These are phyloP conservation scores for Gryllus bimaculatus DNA, from an alignment of 1,140 invertebrate genomes.

Conservation along the genomic window DNA sequence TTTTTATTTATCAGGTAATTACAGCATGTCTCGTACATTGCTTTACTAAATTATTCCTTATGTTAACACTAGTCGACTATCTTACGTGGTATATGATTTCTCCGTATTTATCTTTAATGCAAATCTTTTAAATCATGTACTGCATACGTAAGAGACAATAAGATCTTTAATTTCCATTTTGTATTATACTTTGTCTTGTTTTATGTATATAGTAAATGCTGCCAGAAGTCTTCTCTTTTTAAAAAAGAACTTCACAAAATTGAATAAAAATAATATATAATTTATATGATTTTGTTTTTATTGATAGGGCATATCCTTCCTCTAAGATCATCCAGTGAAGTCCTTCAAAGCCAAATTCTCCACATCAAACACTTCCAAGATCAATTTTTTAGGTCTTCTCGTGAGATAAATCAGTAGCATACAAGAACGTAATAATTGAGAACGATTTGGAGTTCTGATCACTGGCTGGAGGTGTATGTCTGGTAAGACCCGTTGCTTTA, in stretches of 20 bases:
- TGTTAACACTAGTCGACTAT: background rate
- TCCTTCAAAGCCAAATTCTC: too few species aligned
- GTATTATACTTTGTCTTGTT: conserved; percentile 5
- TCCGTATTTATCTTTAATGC: background rate
- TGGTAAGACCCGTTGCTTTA: too few species aligned
- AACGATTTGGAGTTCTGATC: too few species aligned
- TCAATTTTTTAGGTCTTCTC: too few species aligned
- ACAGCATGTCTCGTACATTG: background rate
- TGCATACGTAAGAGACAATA: conserved; percentile 4
- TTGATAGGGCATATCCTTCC: background rate
- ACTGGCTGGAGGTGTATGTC: too few species aligned
- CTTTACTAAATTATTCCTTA: conserved; percentile 1
- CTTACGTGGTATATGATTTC: background rate
- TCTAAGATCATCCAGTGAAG: too few species aligned
- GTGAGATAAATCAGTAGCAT: too few species aligned
- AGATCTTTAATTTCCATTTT: background rate
- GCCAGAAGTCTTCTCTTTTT: conserved; percentile 4
- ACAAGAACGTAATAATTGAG: too few species aligned
- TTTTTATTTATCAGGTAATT: background rate
- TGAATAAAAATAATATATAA: background rate
- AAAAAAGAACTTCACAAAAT: background rate
- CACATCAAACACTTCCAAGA: too few species aligned
- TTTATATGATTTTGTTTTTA: background rate
- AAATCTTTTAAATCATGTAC: background rate
- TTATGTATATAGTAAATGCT: background rate